Conservation (phyloP, 2,113 vertebrate species). For the human region GRCh38 chr15:66338001-66338500, state of each 20-base stretch:
- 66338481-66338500: conserved; percentile 6
- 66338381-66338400: neutral
- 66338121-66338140: no score
- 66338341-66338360: conserved; percentile 23
- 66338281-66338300: neutral
- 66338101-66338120: no score
- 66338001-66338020: neutral
- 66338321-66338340: neutral
- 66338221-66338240: no score
- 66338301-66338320: neutral
- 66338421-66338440: neutral
- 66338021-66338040: neutral
- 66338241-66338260: neutral
- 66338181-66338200: no score
- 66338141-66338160: no score
- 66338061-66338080: no score
- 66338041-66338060: neutral
- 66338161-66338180: no score
- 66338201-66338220: no score
- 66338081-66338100: no score
- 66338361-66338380: neutral
- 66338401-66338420: neutral
- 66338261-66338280: neutral
- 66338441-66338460: neutral
- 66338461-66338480: neutral